Evolutionary conservation across 2,888 invertebrate species (phyloP).

Genomic region (Nematopogon swammerdamellus): DNA sequence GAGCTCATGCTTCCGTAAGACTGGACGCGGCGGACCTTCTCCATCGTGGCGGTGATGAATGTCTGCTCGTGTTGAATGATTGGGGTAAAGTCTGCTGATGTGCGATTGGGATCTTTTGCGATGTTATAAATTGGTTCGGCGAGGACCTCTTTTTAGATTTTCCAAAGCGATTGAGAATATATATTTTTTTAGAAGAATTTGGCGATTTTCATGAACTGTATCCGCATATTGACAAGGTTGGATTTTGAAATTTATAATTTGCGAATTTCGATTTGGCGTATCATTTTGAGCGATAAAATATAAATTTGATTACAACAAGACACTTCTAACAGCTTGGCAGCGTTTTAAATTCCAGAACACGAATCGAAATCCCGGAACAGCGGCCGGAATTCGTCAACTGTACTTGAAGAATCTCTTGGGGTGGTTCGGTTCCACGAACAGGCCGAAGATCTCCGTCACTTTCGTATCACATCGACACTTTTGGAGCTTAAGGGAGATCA

Average conservation of each 20-base stretch:
- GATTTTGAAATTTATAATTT: too few species aligned
- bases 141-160: too few species aligned
- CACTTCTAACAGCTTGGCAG: conserved; percentile 15
- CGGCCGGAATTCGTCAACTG: conserved; percentile 35
- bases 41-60: conserved; percentile 18
- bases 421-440: conserved; percentile 44
- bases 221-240: too few species aligned
- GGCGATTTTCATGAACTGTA: too few species aligned
- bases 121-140: neutral
- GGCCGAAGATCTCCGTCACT: conserved; percentile 33
- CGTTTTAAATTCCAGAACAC: conserved; percentile 4
- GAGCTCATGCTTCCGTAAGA: conserved; percentile 47
- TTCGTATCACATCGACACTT: conserved; percentile 34
- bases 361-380: conserved; percentile 25
- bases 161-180: too few species aligned
- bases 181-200: too few species aligned
- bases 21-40: conserved; percentile 31
- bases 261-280: too few species aligned
- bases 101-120: neutral
- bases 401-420: conserved; percentile 50
- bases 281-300: too few species aligned
- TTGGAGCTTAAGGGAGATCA: conserved; percentile 36
- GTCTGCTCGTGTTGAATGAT: too few species aligned
- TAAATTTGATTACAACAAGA: too few species aligned
- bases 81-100: too few species aligned